Conservation (phyloP, 2,797 vertebrate species). For the Squalus acanthias region DNA sequence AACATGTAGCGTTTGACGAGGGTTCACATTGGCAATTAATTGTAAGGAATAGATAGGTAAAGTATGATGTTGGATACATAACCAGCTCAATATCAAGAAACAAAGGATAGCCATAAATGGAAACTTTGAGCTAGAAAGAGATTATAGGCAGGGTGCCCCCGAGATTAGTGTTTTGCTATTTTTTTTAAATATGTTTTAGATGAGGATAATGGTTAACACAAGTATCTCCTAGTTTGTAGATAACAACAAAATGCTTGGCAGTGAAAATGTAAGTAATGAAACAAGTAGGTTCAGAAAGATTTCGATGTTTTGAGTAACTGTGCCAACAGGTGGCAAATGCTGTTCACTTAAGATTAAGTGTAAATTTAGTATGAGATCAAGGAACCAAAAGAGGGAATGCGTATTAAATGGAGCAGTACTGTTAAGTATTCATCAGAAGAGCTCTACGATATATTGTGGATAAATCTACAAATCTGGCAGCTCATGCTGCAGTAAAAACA, state of each 20-base stretch:
- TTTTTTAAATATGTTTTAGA: neutral
- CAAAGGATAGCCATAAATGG: neutral
- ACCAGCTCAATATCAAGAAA: neutral
- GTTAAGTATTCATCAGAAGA: neutral
- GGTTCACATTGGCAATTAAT: neutral
- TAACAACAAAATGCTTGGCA: neutral
- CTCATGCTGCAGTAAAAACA: neutral
- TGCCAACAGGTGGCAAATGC: neutral
- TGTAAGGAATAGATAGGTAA: neutral
- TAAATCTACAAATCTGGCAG: neutral
- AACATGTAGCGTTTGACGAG: neutral
- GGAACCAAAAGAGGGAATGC: neutral
- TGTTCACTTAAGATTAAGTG: neutral
- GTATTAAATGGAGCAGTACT: neutral
- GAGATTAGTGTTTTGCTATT: neutral
- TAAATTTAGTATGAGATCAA: neutral
- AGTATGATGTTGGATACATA: neutral
- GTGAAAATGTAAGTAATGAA: neutral
- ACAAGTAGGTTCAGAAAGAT: neutral
- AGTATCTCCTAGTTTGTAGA: neutral
- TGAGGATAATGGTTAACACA: neutral
- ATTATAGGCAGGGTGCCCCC: neutral
- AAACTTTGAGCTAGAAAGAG: neutral
- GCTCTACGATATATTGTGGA: neutral
- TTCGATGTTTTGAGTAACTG: neutral